Evolutionary conservation across 1,140 invertebrate genomes (phyloP).

Genomic region (Drosophila simulans): DNA sequence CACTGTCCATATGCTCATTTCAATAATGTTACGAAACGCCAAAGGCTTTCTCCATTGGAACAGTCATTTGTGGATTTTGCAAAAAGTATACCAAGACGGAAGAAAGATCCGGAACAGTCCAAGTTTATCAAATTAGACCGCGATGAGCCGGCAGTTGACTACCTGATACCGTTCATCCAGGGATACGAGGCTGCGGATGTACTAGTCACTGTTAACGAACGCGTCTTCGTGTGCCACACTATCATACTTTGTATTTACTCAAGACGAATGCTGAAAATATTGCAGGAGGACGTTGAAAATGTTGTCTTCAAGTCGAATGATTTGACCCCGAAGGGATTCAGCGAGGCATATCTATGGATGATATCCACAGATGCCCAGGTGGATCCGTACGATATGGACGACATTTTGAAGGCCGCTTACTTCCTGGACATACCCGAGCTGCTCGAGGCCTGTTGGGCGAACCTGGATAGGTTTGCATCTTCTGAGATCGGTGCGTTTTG

Average conservation of each 20-base stretch:
- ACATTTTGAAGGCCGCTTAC: conserved; percentile 1
- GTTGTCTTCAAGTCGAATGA: background rate
- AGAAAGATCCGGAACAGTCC: no score
- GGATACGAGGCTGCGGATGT: background rate
- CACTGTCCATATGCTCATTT: no score
- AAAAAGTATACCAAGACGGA: no score
- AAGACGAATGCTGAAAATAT: background rate
- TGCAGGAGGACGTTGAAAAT: rapidly evolving
- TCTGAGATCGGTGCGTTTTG: conserved; percentile 26
- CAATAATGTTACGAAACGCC: no score
- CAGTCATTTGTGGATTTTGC: no score
- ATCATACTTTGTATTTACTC: background rate
- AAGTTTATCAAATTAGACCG: background rate
- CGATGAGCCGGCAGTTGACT: background rate
- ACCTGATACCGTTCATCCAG: background rate
- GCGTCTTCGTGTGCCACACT: background rate
- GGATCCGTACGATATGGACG: background rate
- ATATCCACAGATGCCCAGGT: background rate
- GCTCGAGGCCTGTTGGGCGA: conserved; percentile 13
- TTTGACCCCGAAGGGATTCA: conserved; percentile 1
- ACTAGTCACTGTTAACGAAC: background rate
- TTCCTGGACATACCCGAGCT: conserved; percentile 16
- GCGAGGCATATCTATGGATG: conserved; percentile 13
- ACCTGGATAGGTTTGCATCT: conserved; percentile 5
- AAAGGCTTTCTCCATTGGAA: no score